Percentiles rank a stretch among this genome's conserved stretches.
Evolutionary conservation across 2,888 invertebrate genomes (phyloP).

Genomic region (Koerneria pararmatus): DNA sequence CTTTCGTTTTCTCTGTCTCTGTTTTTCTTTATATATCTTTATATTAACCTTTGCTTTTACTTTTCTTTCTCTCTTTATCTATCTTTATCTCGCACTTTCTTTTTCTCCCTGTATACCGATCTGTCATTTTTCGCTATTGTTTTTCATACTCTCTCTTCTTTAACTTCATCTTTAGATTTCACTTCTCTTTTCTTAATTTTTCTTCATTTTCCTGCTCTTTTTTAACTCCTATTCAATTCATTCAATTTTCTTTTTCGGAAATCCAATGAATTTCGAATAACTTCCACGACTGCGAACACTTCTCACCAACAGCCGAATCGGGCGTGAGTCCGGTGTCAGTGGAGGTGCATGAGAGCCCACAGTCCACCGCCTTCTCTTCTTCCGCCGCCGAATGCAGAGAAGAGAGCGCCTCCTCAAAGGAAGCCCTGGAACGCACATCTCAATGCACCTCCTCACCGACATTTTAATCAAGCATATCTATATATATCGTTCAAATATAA

Average conservation of each 20-base stretch:
- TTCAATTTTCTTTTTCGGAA: too few relatives aligned
- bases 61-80: not conserved
- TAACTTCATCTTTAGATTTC: not conserved
- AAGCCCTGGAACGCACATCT: conserved; percentile 14
- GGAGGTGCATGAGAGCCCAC: conserved; percentile 13
- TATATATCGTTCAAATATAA: too few relatives aligned
- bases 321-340: conserved; percentile 20
- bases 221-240: not conserved
- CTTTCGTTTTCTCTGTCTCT: not conserved
- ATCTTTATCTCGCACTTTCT: not conserved
- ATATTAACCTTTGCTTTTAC: not conserved
- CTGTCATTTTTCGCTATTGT: too few relatives aligned
- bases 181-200: not conserved
- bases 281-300: too few relatives aligned
- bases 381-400: conserved; percentile 16
- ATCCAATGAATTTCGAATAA: too few relatives aligned
- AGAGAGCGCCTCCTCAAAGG: conserved; percentile 24
- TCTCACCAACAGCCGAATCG: conserved; percentile 21
- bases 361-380: conserved; percentile 16
- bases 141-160: too few relatives aligned
- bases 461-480: too few relatives aligned
- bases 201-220: not conserved
- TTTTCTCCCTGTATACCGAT: not conserved
- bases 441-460: too few relatives aligned
- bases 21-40: not conserved